Conservation (phyloP, 2,888 invertebrate genomes). For the Eustalomyia histrio region DNA sequence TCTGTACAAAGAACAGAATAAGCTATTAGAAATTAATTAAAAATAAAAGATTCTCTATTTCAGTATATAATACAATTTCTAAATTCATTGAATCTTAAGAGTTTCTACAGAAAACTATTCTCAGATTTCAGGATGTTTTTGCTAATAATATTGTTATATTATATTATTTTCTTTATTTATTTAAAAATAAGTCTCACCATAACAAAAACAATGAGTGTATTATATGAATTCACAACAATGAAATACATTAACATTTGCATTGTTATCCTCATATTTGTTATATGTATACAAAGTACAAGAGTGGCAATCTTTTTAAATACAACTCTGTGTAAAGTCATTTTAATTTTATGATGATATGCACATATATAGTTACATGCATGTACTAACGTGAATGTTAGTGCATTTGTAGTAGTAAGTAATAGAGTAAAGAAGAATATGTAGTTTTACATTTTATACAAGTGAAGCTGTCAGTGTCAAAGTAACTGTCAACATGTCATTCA, state of each 20-base stretch:
- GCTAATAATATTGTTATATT: too few relatives aligned
- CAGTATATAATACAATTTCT: too few relatives aligned
- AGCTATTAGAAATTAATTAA: too few relatives aligned
- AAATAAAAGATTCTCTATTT: too few relatives aligned
- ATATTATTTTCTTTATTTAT: too few relatives aligned
- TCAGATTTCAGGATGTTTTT: too few relatives aligned
- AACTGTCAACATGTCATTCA: slow-evolving; percentile 77
- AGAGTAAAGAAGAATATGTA: slow-evolving; percentile 37
- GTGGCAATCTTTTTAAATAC: slow-evolving; percentile 15
- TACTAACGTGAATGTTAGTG: neutral
- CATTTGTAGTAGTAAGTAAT: neutral
- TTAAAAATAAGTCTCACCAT: too few relatives aligned
- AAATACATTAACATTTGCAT: slow-evolving; percentile 35
- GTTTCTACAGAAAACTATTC: too few relatives aligned
- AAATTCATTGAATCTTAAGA: too few relatives aligned
- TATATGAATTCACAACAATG: slow-evolving; percentile 9
- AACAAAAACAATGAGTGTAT: neutral
- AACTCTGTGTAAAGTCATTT: slow-evolving; percentile 24
- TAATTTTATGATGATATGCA: slow-evolving; percentile 42
- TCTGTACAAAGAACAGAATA: too few relatives aligned
- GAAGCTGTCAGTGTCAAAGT: slow-evolving; percentile 75
- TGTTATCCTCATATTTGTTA: slow-evolving; percentile 5
- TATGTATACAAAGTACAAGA: slow-evolving; percentile 2
- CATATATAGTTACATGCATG: neutral
- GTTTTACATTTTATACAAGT: slow-evolving; percentile 51